These are phyloP conservation scores for Brachypteracias leptosomus DNA, from an alignment of 2,113 vertebrate species.

Conservation along the genomic window DNA sequence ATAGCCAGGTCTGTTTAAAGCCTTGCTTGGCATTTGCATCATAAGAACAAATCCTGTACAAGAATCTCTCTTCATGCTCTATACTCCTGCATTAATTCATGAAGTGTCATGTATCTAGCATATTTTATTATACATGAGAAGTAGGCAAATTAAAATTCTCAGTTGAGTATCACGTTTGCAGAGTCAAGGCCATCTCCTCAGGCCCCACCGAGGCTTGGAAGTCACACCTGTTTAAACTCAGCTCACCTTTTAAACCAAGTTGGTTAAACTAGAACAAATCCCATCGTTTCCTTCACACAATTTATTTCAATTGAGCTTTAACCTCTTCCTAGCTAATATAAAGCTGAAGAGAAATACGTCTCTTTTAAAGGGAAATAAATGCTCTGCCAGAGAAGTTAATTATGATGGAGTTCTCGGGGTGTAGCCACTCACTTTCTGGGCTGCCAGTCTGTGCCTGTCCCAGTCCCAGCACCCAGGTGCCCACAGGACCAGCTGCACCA, in stretches of 20 bases:
- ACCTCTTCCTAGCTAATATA: background rate
- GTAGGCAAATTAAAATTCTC: constrained; percentile 1
- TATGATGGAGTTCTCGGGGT: background rate
- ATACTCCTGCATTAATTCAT: constrained; percentile 54
- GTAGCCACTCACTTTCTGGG: background rate
- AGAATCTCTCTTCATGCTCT: background rate
- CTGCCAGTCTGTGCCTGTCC: background rate
- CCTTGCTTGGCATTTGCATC: constrained; percentile 23
- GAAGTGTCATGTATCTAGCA: constrained; percentile 20
- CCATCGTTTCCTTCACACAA: fast-evolving
- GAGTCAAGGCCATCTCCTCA: background rate
- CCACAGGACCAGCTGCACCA: background rate
- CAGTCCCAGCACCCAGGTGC: background rate
- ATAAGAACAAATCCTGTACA: background rate
- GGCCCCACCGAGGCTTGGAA: background rate
- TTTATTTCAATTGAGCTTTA: background rate
- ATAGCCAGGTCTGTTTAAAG: background rate
- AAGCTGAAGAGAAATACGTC: background rate
- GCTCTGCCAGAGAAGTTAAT: background rate
- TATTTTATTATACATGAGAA: constrained; percentile 46
- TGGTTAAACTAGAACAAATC: background rate
- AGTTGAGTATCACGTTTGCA: background rate
- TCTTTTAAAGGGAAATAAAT: background rate
- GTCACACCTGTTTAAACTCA: background rate
- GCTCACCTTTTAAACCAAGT: background rate